Conservation (phyloP, 2,113 vertebrate genomes). For the Garra rufa region DNA sequence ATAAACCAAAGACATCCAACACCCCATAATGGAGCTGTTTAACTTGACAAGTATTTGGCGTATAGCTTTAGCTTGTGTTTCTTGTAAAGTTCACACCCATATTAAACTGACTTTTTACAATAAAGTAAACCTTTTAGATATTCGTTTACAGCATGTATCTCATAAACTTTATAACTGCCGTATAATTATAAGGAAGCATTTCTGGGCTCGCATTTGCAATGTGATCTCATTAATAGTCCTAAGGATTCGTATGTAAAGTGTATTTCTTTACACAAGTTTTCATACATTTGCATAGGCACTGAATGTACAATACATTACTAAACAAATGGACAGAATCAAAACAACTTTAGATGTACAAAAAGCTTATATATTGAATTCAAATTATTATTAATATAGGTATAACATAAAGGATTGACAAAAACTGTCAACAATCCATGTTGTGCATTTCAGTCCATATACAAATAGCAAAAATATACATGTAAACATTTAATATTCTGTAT, state of each 20-base stretch:
- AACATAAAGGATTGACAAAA: not conserved
- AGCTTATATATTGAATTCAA: not conserved
- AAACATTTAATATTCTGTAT: not conserved
- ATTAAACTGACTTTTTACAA: not conserved
- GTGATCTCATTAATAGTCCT: not conserved
- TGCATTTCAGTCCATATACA: not conserved
- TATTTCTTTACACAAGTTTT: not conserved
- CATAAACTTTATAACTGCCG: not conserved
- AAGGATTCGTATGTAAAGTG: not conserved
- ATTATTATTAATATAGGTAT: too few relatives aligned
- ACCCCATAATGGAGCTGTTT: not conserved
- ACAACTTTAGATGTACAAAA: not conserved
- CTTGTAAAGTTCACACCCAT: not conserved
- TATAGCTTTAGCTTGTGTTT: not conserved
- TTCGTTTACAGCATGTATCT: not conserved
- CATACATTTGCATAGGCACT: constrained; percentile 1
- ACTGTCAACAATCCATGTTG: not conserved
- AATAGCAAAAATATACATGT: not conserved
- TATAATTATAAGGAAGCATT: not conserved
- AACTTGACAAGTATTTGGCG: not conserved
- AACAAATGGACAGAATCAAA: not conserved
- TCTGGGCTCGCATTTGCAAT: not conserved
- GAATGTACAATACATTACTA: not conserved
- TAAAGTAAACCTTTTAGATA: not conserved
- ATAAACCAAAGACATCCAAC: not conserved